These are phyloP conservation scores for Melanostoma mellinum DNA, from an alignment of 2,888 invertebrate genomes.

Conservation along the genomic window DNA sequence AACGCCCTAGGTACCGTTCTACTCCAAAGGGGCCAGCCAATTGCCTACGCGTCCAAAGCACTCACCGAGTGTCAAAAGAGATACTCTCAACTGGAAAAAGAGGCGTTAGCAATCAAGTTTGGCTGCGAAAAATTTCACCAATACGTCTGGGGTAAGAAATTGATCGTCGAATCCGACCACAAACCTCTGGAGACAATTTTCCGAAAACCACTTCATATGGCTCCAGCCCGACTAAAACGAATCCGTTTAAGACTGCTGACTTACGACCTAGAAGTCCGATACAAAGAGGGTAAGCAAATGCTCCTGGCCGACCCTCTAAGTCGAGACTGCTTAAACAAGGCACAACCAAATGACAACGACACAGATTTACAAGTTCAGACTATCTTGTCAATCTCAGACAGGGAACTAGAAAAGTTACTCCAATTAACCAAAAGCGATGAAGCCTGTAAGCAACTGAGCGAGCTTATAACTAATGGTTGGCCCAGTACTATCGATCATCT, in stretches of 20 bases:
- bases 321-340: constrained; percentile 18
- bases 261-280: constrained; percentile 17
- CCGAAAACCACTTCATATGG: constrained; percentile 25
- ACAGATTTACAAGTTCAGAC: constrained; percentile 20
- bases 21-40: not conserved
- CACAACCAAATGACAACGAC: not conserved
- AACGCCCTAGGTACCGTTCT: not conserved
- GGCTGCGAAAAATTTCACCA: constrained; percentile 10
- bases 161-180: not conserved
- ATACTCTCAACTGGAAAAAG: constrained; percentile 13
- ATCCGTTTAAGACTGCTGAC: constrained; percentile 23
- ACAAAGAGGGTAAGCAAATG: constrained; percentile 21
- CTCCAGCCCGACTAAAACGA: constrained; percentile 23
- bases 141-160: not conserved
- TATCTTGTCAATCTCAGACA: constrained; percentile 17
- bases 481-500: no score
- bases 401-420: no score
- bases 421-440: no score
- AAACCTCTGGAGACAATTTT: constrained; percentile 9
- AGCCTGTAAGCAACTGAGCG: no score
- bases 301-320: constrained; percentile 22
- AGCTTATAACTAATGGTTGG: no score
- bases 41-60: constrained; percentile 10
- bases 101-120: constrained; percentile 1
- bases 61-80: constrained; percentile 2